A percentile compares a stretch with the other conserved stretches of the same genome.
phyloP scores from a whole-genome alignment of 2,797 vertebrate genomes.

The Lerista edwardsae region DNA sequence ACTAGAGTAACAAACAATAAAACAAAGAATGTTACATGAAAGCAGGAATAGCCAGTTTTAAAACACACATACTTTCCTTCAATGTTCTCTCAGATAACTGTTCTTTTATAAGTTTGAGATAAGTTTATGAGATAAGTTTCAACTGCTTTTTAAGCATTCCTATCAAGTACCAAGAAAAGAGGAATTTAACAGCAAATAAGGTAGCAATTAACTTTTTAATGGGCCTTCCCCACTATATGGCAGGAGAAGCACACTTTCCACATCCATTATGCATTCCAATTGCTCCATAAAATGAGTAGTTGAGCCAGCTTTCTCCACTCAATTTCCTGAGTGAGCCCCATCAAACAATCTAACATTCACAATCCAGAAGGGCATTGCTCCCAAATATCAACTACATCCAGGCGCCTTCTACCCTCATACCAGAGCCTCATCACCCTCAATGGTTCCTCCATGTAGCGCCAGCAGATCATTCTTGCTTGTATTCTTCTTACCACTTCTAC shows the following conservation, averaged over 20 bases:
- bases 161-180: constrained; percentile 29
- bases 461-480: no score
- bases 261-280: neutral
- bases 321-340: neutral
- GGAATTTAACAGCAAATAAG: constrained; percentile 11
- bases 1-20: neutral
- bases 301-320: neutral
- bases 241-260: neutral
- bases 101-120: constrained; percentile 18
- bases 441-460: no score
- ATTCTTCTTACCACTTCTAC: neutral
- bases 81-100: constrained; percentile 20
- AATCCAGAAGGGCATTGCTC: neutral
- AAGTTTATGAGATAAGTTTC: neutral
- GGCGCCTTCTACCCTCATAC: neutral
- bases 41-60: neutral
- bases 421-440: neutral
- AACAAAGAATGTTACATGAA: constrained; percentile 28
- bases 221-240: neutral
- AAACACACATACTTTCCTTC: neutral
- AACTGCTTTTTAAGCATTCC: no score
- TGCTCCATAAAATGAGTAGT: neutral
- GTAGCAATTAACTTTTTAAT: neutral
- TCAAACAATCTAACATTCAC: neutral
- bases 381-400: neutral